Base-by-base conservation (phyloP, 2,797 vertebrate genomes). In the Miichthys miiuy region DNA sequence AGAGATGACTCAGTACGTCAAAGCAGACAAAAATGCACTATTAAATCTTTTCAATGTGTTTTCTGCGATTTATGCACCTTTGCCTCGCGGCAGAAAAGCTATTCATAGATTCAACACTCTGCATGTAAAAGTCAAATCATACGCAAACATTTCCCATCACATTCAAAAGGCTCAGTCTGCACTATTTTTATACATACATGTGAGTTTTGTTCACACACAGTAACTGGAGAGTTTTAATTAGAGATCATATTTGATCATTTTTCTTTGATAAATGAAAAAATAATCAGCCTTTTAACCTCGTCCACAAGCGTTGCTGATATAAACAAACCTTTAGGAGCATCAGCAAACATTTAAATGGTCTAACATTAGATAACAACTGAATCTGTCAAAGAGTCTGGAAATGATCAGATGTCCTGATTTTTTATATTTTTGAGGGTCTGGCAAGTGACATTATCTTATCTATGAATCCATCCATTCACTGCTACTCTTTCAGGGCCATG, bases 1-100 rank as follows among this genome's bases (percentile, higher is more conserved):
- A 69, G 30, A 63, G 69, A 84, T 84, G 81, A 87, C 21, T 82
- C 82, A 81, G 41, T 57, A 41, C 20, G 1, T 68, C 72, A 63
- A 50, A n/a, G 72, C 9, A 0, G 41, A 61, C 56, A 79, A 25
- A 57, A 67, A 55, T 9, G 18, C 3, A 1, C 20, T 17, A 68
- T 38, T 52, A 38, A 57, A 74, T 72, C 41, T 67, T 34, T 3
- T 65, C 52, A 66, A 75, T 73, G 38, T 75, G 80, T 80, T 71
- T 74, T 21, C 65, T 75, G 55, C 67, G 57, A 82, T 82, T 81
- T 81, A 68, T 3, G 13, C 68, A 75, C 77, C 63, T 80, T 62
- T 67, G 72, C 58, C 66, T 74, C 69, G 44, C 16, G 1, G 57
- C 73, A 58, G n/a, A 64, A 20, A 57, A 60, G 67, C 72, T 75